Evolutionary conservation across 2,113 vertebrate genomes (phyloP), one percentile per base, ranked within the genome.

Genomic region (Brachyhypopomus occidentalis): DNA sequence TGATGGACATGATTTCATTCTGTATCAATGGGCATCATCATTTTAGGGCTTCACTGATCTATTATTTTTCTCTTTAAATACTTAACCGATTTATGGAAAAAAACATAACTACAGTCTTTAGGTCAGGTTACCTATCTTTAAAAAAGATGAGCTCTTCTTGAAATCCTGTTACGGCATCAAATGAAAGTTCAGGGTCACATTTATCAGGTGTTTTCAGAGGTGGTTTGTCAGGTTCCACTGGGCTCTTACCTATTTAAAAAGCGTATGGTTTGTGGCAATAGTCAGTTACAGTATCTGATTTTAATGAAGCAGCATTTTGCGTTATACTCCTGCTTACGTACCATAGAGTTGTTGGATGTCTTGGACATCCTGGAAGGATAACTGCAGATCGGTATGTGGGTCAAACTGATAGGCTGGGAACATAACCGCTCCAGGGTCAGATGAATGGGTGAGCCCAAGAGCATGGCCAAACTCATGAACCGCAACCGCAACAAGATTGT

Each of bases 391-490:
- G 30, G 80, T 62, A 52, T 84, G 87, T 6, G 93, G 83, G 36
- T 48, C 81, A 73, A 86, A 81, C 63, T 83, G 91, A 80, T 95
- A 95, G 12, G 92, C 0, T 12, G 95, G 93, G 73, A 88, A 94
- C 94, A 96, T 96, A 69, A 96, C 25, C 11, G 92, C 91, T 3
- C 91, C 88, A 3, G 81, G 45, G 19, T 95, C 81, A 2, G 80
- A 25, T 0, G 93, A 94, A 87, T 95, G 94, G 2, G 14, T 48
- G 55, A 96, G 93, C 55, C 93, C 95, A 52, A 96, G 83, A 9
- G 93, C 95, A 30, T 96, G 94, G 9, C 95, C 94, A 86, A 95
- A 89, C 79, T 96, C 95, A 86, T 94, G 94, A 23, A 89, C 91
- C 12, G 94, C 92, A 71, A 95, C 92, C 25, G 90, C 87, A 75